Conservation (phyloP, 1,140 invertebrate genomes). For the Aphaenogaster ashmeadi region DNA sequence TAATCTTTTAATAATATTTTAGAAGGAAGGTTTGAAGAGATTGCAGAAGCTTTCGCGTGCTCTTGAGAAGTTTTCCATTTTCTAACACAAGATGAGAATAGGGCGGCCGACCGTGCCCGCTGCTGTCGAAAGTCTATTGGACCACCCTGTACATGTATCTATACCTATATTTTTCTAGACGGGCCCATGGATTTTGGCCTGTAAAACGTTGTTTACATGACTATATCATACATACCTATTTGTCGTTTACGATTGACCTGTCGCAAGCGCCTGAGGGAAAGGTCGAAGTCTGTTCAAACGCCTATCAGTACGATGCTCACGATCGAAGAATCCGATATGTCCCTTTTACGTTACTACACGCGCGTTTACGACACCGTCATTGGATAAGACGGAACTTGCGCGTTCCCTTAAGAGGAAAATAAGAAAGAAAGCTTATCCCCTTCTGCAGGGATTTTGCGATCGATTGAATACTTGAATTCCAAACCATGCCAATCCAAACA, state of each 20-base stretch:
- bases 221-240: conserved; percentile 66
- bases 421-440: neutral
- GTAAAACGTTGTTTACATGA: conserved; percentile 26
- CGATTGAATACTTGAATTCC: neutral
- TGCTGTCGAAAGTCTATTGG: conserved; percentile 56
- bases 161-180: conserved; percentile 77
- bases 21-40: neutral
- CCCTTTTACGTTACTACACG: conserved; percentile 12
- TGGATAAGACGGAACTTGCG: neutral
- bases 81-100: conserved; percentile 8
- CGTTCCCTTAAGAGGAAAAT: neutral
- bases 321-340: conserved; percentile 9
- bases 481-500: neutral
- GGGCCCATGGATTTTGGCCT: conserved; percentile 39
- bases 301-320: conserved; percentile 46
- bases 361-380: neutral
- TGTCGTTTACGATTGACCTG: conserved; percentile 68
- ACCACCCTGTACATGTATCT: conserved; percentile 63
- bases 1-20: neutral
- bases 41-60: neutral
- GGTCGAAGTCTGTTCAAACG: conserved; percentile 38
- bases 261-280: conserved; percentile 49
- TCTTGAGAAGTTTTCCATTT: conserved; percentile 3
- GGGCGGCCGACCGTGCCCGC: conserved; percentile 16
- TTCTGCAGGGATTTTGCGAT: neutral